Evolutionary conservation across 2,888 invertebrate genomes (phyloP).

Genomic region (Synanthedon andrenaeformis): DNA sequence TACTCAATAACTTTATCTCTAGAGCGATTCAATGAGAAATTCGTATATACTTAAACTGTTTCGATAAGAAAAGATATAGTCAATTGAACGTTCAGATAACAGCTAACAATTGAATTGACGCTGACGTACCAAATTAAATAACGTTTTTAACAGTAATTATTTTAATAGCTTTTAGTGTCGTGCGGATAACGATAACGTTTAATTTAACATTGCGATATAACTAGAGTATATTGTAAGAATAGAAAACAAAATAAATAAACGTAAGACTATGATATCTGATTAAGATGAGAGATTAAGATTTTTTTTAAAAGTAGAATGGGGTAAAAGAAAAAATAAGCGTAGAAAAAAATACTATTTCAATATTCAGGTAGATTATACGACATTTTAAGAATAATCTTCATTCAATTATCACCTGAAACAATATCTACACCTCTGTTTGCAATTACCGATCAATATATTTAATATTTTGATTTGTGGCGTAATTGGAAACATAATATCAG

Average conservation of each 20-base stretch:
- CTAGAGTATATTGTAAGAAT: neutral
- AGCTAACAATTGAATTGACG: constrained; percentile 50
- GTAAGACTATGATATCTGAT: neutral
- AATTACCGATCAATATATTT: no score
- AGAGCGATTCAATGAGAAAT: constrained; percentile 1
- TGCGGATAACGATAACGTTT: constrained; percentile 7
- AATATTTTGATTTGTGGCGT: no score
- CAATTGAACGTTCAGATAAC: constrained; percentile 6
- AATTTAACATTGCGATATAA: neutral
- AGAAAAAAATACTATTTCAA: no score
- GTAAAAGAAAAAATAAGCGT: no score
- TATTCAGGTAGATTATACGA: no score
- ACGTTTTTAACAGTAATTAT: constrained; percentile 55
- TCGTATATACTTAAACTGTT: neutral
- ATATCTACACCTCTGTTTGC: no score
- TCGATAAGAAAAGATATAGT: no score
- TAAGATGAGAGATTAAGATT: no score
- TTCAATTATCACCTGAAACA: no score
- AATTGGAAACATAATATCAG: no score
- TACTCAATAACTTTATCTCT: constrained; percentile 1
- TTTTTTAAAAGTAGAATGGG: no score
- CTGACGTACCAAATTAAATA: constrained; percentile 50
- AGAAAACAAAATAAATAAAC: neutral
- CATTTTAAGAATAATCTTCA: no score
- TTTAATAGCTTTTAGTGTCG: constrained; percentile 42